These are phyloP conservation scores for Gallirallus australis DNA, from an alignment of 2,797 vertebrate genomes.

Conservation along the genomic window DNA sequence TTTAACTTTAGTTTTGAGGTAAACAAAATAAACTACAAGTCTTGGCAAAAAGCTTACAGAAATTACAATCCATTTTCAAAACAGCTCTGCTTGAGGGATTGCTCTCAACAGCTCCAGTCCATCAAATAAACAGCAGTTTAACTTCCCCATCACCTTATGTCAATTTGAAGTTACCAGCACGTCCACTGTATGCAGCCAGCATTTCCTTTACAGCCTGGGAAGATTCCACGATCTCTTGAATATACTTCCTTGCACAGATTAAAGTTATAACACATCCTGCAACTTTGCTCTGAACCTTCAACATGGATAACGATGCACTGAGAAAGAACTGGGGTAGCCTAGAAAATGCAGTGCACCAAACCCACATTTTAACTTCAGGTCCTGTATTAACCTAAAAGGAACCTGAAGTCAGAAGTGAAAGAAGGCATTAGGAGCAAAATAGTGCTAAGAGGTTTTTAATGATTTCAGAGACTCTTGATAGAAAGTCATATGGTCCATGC, in stretches of 20 bases:
- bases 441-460: background rate
- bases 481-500: background rate
- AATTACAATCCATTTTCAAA: slow-evolving; percentile 6
- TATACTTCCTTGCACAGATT: background rate
- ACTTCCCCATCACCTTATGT: background rate
- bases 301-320: background rate
- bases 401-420: background rate
- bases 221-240: background rate
- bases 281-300: background rate
- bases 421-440: background rate
- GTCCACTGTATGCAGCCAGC: background rate
- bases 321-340: background rate
- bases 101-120: background rate
- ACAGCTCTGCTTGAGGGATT: background rate
- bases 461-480: background rate
- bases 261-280: background rate
- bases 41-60: background rate
- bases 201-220: background rate
- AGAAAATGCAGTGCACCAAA: background rate
- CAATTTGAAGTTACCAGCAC: background rate
- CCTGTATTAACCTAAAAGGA: background rate
- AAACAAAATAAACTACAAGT: background rate
- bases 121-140: background rate
- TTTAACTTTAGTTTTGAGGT: background rate
- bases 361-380: background rate